phyloP scores from a whole-genome alignment of 53 echinoderm and acorn worm genomes.

The Hippasteria phrygiana region DNA sequence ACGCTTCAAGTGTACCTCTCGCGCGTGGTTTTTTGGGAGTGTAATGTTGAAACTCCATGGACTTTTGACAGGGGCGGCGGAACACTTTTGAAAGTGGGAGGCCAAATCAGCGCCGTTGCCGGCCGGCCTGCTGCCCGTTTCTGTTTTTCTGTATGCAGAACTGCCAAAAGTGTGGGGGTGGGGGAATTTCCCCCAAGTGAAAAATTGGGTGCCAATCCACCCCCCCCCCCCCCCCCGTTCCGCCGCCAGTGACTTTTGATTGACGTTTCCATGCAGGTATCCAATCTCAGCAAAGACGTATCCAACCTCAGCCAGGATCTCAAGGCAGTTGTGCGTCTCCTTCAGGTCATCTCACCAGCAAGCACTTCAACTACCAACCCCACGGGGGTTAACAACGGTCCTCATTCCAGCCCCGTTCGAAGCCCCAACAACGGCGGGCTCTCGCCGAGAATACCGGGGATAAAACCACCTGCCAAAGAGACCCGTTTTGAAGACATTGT shows the following conservation, averaged over 20 bases:
- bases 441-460: conserved; percentile 22
- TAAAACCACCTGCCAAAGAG: not conserved
- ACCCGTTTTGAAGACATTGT: conserved; percentile 84
- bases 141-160: no score
- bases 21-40: no score
- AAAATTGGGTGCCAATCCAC: no score
- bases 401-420: conserved; percentile 67
- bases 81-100: no score
- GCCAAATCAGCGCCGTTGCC: no score
- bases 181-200: no score
- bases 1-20: no score
- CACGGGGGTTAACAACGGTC: conserved; percentile 37
- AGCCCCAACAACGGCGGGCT: conserved; percentile 9
- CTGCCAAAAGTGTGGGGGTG: no score
- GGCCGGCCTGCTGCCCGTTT: no score
- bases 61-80: no score
- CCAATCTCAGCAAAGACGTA: conserved; percentile 89
- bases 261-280: conserved; percentile 70
- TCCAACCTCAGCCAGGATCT: conserved; percentile 95
- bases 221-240: no score
- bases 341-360: conserved; percentile 84
- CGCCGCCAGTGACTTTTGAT: not conserved
- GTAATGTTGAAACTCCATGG: no score
- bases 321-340: conserved; percentile 86
- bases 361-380: conserved; percentile 10